Evolutionary conservation across 2,888 invertebrate genomes (phyloP), one percentile per base, ranked within the genome.

Genomic region (Nomada goodeniana): DNA sequence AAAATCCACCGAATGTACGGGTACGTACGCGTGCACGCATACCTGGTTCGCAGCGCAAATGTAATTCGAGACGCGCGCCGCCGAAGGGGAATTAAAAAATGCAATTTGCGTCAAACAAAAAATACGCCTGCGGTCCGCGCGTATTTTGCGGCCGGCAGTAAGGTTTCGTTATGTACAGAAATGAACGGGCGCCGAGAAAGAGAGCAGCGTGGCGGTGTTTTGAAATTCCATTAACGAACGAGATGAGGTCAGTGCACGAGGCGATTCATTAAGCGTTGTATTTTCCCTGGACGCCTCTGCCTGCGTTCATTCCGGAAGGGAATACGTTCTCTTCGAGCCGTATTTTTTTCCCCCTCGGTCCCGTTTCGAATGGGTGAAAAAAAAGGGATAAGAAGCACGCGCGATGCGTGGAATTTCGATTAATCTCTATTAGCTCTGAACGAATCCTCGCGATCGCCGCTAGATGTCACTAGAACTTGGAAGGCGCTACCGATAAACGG

Each of bases 221-320:
- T 91, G 89, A 92, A 92, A 92, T 92, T 92, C 92, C 92, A 92
- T 92, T 92, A 92, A 86, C 64, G 86, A 72, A 82, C 83, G 86
- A 84, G 89, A 90, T 88, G 90, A 91, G 89, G 88, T 87, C 87
- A 89, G 89, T 82, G 84, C 76, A 86, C 80, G 77, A 23, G 65
- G 60, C 87, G 76, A 85, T 88, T 88, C 86, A 87, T 89, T 87
- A 86, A 86, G 61, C 67, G 73, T 71, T 75, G 69, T 86, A 86
- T 86, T 84, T 86, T 80, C 86, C 76, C 82, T 73, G 76, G 50
- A 52, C 76, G 65, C 69, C 80, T 77, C 81, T 80, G 65, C 73
- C 81, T 63, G 73, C 80, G 68, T 68, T 42, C 59, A 55, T 72
- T 36, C 50, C 44, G 42, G n/a, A 42, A n/a, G 57, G 70, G 75